These are phyloP conservation scores for Syrphus vitripennis DNA, from an alignment of 2,888 invertebrate species.

Conservation along the genomic window DNA sequence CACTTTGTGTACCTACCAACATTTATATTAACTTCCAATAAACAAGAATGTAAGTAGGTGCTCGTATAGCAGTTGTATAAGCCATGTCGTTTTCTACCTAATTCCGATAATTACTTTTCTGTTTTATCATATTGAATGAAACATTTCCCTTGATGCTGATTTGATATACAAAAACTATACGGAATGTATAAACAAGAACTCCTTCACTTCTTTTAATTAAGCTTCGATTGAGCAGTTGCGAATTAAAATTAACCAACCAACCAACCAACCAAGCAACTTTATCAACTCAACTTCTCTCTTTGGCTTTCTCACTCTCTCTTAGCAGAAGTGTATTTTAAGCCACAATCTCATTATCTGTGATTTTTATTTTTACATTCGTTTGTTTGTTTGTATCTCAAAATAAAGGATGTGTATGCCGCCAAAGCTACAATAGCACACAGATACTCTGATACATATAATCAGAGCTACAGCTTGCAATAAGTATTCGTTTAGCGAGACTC, in stretches of 20 bases:
- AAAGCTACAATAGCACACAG: slow-evolving; percentile 49
- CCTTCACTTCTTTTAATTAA: slow-evolving; percentile 48
- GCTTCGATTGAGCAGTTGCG: slow-evolving; percentile 43
- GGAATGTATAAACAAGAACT: background rate
- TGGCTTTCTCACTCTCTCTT: background rate
- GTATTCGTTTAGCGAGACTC: slow-evolving; percentile 33
- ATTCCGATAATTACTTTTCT: slow-evolving; percentile 25
- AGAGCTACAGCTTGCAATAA: slow-evolving; percentile 8
- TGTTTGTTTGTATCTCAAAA: slow-evolving; percentile 1
- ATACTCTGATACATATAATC: background rate
- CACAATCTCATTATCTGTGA: slow-evolving; percentile 65
- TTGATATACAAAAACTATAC: background rate
- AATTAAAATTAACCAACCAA: slow-evolving; percentile 53
- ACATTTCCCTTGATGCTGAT: slow-evolving; percentile 3
- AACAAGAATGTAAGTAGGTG: background rate
- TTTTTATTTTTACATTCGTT: slow-evolving; percentile 24
- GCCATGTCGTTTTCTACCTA: background rate
- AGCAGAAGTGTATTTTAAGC: slow-evolving; percentile 32
- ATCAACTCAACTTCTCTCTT: slow-evolving; percentile 30
- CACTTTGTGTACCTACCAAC: slow-evolving; percentile 57
- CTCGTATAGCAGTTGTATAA: background rate
- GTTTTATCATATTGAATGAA: slow-evolving; percentile 13
- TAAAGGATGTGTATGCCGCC: slow-evolving; percentile 51
- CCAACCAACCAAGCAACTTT: slow-evolving; percentile 34
- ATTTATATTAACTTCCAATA: slow-evolving; percentile 30